Evolutionary conservation across 2,888 invertebrate genomes (phyloP), one percentile per base, ranked within the genome.

Genomic region (Congeria kusceri): DNA sequence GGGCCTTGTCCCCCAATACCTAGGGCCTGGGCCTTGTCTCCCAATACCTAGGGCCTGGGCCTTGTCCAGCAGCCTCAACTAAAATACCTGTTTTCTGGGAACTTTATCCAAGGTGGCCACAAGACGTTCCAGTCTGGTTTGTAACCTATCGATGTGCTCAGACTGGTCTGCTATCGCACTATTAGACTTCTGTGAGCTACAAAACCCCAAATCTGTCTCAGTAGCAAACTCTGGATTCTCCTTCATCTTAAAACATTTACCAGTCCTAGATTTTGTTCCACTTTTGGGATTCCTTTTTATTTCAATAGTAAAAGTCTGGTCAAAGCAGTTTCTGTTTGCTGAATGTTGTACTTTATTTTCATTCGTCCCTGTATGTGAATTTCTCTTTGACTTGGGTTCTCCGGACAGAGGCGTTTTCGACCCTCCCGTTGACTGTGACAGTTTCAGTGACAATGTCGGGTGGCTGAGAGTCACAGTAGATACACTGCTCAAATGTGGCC

Each of bases 41-140:
- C n/a, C n/a, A n/a, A n/a, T n/a, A n/a, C n/a, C n/a, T n/a, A n/a
- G n/a, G n/a, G n/a, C n/a, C n/a, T n/a, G n/a, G n/a, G n/a, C n/a
- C n/a, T n/a, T n/a, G n/a, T n/a, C n/a, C n/a, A n/a, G n/a, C n/a
- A n/a, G n/a, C n/a, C n/a, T n/a, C n/a, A n/a, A n/a, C n/a, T n/a
- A n/a, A n/a, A n/a, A 29, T 70, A 81, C 81, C 81, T 81, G 70
- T 71, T 62, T 74, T 59, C 57, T 62, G 13, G 81, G 61, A 9
- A 67, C 64, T 71, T 70, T 70, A 39, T 74, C 71, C 4, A 81
- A 47, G 0, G 62, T 58, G 11, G 44, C 57, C 5, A 81, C 67
- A 20, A 77, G 56, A 29, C 66, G 73, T 25, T 74, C 67, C 25
- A 81, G 70, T 49, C 77, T 70, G 18, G 28, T 23, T 44, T 44